phyloP scores from a whole-genome alignment of 2,797 vertebrate genomes.

The Coccyzus lansbergi region DNA sequence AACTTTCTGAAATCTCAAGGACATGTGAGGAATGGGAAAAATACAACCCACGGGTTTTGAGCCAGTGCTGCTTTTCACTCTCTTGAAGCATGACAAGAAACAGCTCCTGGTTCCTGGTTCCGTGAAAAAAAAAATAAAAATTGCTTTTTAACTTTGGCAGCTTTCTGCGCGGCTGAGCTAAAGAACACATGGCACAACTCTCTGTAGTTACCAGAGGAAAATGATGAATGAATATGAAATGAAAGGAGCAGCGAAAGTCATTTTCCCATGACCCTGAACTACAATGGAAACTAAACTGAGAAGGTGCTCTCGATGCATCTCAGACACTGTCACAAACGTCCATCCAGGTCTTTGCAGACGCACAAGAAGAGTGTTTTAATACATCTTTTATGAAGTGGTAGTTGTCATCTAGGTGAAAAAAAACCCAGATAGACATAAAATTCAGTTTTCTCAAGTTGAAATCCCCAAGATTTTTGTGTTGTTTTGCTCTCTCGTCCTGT shows the following conservation, averaged over 20 bases:
- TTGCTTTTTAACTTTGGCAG: constrained; percentile 1
- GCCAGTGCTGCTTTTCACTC: constrained; percentile 54
- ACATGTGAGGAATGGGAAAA: background rate
- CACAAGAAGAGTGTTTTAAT: accelerated
- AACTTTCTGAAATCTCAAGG: background rate
- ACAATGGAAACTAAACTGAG: background rate
- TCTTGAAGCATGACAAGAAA: constrained; percentile 61
- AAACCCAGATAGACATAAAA: background rate
- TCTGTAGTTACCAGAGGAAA: background rate
- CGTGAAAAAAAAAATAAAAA: constrained; percentile 57
- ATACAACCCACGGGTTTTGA: background rate
- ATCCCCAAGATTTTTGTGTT: background rate
- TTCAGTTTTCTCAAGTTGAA: background rate
- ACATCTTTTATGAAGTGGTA: background rate
- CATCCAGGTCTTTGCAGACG: background rate
- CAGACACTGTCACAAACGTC: background rate
- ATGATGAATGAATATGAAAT: constrained; percentile 4
- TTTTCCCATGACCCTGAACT: background rate
- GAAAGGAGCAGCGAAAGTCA: background rate
- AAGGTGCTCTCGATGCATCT: background rate
- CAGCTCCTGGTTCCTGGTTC: constrained; percentile 53
- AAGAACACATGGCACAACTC: constrained; percentile 12
- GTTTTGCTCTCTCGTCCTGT: background rate
- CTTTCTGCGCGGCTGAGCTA: constrained; percentile 12
- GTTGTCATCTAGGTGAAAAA: background rate